Conservation (phyloP, 2,888 invertebrate species). For the Salticus scenicus region DNA sequence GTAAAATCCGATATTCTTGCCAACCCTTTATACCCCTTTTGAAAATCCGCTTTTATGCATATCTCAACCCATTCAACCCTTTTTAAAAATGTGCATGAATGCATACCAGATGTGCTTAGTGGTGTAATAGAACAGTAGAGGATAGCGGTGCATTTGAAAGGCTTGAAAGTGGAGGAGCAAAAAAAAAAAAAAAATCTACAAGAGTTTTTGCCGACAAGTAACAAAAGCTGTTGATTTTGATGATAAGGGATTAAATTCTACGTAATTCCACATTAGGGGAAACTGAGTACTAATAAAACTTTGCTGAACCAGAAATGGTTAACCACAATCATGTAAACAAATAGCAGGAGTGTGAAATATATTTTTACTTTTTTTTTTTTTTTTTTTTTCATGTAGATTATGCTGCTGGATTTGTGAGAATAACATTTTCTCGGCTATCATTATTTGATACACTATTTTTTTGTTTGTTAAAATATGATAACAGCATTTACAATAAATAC, state of each 20-base stretch:
- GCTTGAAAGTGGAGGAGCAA: not conserved
- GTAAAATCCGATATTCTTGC: conserved; percentile 23
- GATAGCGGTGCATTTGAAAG: not conserved
- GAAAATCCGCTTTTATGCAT: conserved; percentile 38
- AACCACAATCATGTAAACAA: too few relatives aligned
- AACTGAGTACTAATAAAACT: too few relatives aligned
- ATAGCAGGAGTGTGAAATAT: too few relatives aligned
- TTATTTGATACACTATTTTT: too few relatives aligned
- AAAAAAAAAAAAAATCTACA: not conserved
- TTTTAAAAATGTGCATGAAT: conserved; percentile 39
- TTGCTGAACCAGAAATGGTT: too few relatives aligned
- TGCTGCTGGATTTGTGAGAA: too few relatives aligned
- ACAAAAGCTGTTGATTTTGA: not conserved
- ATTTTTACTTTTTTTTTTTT: too few relatives aligned
- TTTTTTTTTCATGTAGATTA: too few relatives aligned
- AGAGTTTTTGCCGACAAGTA: conserved; percentile 4
- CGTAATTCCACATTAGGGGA: too few relatives aligned
- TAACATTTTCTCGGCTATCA: too few relatives aligned
- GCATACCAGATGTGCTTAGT: conserved; percentile 31
- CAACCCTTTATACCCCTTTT: conserved; percentile 40
- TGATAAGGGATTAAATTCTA: not conserved
- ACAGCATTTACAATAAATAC: too few relatives aligned
- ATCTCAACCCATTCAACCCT: conserved; percentile 37
- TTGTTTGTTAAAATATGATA: too few relatives aligned
- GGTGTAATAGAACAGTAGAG: conserved; percentile 18